Evolutionary conservation across 2,797 vertebrate species (phyloP).

Genomic region (Linurgus olivaceus): DNA sequence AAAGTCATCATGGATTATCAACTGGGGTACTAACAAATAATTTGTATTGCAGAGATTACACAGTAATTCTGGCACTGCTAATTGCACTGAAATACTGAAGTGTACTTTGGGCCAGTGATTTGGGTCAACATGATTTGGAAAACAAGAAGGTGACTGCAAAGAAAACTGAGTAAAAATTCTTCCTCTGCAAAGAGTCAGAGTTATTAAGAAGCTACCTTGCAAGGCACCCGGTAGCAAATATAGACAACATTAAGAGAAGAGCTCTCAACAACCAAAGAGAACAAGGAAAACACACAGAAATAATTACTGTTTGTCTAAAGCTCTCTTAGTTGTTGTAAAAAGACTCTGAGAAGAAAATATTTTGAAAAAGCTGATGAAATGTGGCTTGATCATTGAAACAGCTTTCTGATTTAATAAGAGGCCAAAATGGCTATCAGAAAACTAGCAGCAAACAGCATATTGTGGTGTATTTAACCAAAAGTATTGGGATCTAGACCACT

Average conservation of each 20-base stretch:
- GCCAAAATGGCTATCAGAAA: neutral
- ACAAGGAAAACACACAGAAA: neutral
- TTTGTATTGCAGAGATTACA: neutral
- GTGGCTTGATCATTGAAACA: neutral
- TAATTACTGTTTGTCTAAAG: neutral
- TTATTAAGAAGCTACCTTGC: neutral
- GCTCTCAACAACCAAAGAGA: neutral
- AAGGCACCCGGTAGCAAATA: neutral
- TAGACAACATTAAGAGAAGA: neutral
- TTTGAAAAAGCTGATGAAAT: neutral
- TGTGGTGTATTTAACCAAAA: neutral
- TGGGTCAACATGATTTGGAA: neutral
- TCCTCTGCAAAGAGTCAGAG: neutral
- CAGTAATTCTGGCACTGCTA: neutral
- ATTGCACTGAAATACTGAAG: neutral
- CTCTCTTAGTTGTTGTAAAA: neutral
- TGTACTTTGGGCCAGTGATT: neutral
- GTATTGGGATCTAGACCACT: neutral
- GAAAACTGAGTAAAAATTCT: neutral
- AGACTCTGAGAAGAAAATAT: neutral
- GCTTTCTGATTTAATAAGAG: neutral
- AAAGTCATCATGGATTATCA: slow-evolving; percentile 18
- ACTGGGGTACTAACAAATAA: neutral
- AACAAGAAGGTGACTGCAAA: neutral
- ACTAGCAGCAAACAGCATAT: neutral